Percentiles rank a stretch among this genome's conserved stretches.
phyloP scores from a whole-genome alignment of 2,888 invertebrate species.

The Aleiodes leptofemur region DNA sequence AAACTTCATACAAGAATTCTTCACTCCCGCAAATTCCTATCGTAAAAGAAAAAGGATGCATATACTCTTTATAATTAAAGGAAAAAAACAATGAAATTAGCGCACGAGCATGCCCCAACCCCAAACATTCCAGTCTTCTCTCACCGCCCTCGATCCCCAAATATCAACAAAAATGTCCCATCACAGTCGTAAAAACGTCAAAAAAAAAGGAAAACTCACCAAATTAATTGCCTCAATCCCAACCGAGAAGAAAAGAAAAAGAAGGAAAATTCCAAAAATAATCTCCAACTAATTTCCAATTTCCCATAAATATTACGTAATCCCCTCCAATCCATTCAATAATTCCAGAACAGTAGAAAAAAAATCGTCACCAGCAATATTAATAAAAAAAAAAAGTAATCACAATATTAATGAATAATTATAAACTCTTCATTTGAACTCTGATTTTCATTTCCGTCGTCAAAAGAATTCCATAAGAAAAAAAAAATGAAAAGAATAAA shows the following conservation, averaged over 20 bases:
- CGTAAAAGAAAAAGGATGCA: neutral
- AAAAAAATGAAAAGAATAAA: conserved; percentile 49
- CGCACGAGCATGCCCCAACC: too few species aligned
- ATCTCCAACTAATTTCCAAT: conserved; percentile 5
- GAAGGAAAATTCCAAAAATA: conserved; percentile 6
- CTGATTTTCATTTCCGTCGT: too few species aligned
- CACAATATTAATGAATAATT: neutral
- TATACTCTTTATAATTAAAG: neutral
- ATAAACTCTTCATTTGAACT: too few species aligned
- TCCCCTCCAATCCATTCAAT: conserved; percentile 30
- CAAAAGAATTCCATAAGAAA: neutral
- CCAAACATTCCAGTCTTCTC: neutral
- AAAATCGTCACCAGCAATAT: neutral
- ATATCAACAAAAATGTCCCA: conserved; percentile 22
- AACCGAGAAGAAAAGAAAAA: neutral
- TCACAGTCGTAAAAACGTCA: neutral
- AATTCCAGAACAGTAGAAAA: neutral
- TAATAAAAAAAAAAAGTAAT: too few species aligned
- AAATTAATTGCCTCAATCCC: conserved; percentile 4
- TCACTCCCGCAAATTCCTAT: too few species aligned
- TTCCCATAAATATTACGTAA: conserved; percentile 65
- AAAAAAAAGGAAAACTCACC: neutral
- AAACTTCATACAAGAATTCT: too few species aligned
- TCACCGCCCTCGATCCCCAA: neutral
- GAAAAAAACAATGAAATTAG: neutral